Evolutionary conservation across 2,888 invertebrate genomes (phyloP).

Genomic region (Drosophila prolongata): DNA sequence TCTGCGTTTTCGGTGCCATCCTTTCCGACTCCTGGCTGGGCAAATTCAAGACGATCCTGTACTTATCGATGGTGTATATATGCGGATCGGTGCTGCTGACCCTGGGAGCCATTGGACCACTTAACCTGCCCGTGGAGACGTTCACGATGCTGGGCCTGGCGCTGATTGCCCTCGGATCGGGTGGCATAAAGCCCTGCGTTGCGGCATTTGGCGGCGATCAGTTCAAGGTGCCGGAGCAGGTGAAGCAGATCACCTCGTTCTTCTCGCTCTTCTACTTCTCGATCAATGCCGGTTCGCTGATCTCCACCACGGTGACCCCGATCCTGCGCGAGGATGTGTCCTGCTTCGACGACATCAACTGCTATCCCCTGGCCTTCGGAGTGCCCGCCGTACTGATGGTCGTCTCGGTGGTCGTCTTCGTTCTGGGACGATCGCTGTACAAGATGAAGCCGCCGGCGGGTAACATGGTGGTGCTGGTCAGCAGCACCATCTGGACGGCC

Average conservation of each 20-base stretch:
- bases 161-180: constrained; percentile 90
- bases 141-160: constrained; percentile 88
- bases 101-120: constrained; percentile 86
- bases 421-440: constrained; percentile 88
- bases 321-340: constrained; percentile 88
- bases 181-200: constrained; percentile 94
- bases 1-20: constrained; percentile 91
- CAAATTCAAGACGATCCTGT: constrained; percentile 91
- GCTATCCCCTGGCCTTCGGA: constrained; percentile 90
- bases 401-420: constrained; percentile 88
- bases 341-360: constrained; percentile 88
- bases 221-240: constrained; percentile 88
- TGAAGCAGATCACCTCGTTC: constrained; percentile 88
- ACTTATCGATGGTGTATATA: constrained; percentile 90
- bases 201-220: constrained; percentile 93
- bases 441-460: constrained; percentile 88
- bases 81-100: constrained; percentile 89
- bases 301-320: constrained; percentile 91
- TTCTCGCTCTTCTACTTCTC: constrained; percentile 92
- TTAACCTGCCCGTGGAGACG: constrained; percentile 85
- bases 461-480: constrained; percentile 88
- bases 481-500: constrained; percentile 87
- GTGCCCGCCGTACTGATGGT: constrained; percentile 87
- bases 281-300: constrained; percentile 88
- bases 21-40: constrained; percentile 92